These are phyloP conservation scores for Tachysurus fulvidraco DNA, from an alignment of 2,113 vertebrate genomes.

Conservation along the genomic window DNA sequence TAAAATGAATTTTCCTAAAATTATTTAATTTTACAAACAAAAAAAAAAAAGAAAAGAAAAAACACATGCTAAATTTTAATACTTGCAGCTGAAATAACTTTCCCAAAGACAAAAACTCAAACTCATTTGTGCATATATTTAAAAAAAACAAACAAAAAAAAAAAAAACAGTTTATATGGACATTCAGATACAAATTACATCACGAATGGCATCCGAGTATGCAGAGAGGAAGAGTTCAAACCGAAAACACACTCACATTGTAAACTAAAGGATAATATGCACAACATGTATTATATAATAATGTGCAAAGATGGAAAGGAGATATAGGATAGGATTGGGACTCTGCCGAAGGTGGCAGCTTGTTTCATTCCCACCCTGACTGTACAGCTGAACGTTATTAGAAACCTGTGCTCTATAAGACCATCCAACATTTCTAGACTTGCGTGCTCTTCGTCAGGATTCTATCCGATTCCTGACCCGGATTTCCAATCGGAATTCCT, in stretches of 20 bases:
- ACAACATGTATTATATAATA: conserved; percentile 69
- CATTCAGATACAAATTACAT: conserved; percentile 76
- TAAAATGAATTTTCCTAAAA: neutral
- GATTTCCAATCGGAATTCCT: neutral
- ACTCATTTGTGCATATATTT: conserved; percentile 64
- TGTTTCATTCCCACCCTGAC: conserved; percentile 31
- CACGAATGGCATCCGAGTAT: conserved; percentile 71
- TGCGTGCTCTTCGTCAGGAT: neutral
- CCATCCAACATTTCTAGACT: conserved; percentile 29
- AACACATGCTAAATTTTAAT: neutral
- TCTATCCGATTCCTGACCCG: neutral
- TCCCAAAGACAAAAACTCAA: conserved; percentile 29
- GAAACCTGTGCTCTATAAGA: conserved; percentile 38
- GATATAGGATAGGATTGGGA: conserved; percentile 36
- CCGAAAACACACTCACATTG: conserved; percentile 60
- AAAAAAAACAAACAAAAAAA: conserved; percentile 47
- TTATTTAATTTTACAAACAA: neutral
- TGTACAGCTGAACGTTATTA: conserved; percentile 40
- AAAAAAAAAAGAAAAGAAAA: neutral
- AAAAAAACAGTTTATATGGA: conserved; percentile 77
- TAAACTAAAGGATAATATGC: conserved; percentile 69
- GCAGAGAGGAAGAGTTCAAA: conserved; percentile 60
- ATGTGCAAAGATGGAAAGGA: conserved; percentile 67
- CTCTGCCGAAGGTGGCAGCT: conserved; percentile 26
- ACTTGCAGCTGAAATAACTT: neutral